Percentiles rank a stretch among this genome's conserved stretches.
These are phyloP conservation scores for Epicampocera succincta DNA, from an alignment of 2,888 invertebrate genomes.

Conservation along the genomic window DNA sequence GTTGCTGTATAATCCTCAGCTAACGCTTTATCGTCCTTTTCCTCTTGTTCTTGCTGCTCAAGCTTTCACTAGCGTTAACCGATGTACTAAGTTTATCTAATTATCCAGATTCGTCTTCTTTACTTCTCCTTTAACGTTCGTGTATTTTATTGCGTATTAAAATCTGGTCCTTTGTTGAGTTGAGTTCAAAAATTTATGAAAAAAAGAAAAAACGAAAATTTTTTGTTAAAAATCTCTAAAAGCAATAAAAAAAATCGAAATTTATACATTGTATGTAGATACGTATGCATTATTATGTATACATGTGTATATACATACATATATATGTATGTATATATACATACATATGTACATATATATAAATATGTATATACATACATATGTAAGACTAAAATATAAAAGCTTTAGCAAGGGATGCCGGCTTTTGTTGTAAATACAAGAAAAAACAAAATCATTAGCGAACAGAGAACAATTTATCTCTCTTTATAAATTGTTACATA, in stretches of 20 bases:
- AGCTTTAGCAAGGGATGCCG: no score
- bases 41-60: slow-evolving; percentile 64
- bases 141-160: slow-evolving; percentile 70
- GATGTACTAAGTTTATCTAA: slow-evolving; percentile 58
- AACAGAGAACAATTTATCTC: no score
- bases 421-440: no score
- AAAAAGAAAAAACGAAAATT: slow-evolving; percentile 43
- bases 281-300: no score
- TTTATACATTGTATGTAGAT: no score
- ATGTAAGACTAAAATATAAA: no score
- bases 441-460: no score
- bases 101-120: slow-evolving; percentile 26
- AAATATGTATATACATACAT: no score
- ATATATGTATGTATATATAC: no score
- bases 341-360: no score
- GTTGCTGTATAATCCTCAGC: slow-evolving; percentile 74
- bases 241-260: background rate
- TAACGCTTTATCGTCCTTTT: slow-evolving; percentile 73
- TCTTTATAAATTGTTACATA: no score
- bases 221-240: slow-evolving; percentile 45
- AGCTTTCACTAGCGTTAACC: slow-evolving; percentile 51
- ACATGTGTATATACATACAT: no score
- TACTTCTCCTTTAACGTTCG: slow-evolving; percentile 54
- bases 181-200: slow-evolving; percentile 38
- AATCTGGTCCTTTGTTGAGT: slow-evolving; percentile 70